Evolutionary conservation across 2,113 vertebrate genomes (phyloP), one percentile per base, ranked within the genome.

Genomic region (Thunnus thynnus): DNA sequence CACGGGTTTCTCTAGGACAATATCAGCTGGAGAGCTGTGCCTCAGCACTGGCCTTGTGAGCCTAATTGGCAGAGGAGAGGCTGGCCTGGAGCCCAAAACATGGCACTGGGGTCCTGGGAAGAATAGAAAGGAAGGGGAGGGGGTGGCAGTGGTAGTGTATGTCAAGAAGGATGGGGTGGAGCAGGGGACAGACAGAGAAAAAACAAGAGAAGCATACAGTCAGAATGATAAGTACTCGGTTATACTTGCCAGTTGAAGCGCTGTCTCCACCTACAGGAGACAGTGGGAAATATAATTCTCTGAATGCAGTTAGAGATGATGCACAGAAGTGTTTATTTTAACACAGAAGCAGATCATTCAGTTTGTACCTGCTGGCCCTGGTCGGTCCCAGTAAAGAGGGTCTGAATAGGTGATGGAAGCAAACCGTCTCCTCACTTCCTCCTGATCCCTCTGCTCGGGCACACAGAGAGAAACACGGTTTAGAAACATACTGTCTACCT

Each of bases 341-440:
- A 16, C 2, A 30, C 27, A 18, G 14, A 47, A 25, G 11, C 20
- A 36, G 55, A 25, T 48, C 3, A 6, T 48, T 58, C 25, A 13
- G 10, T 48, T 58, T 89, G 91, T 89, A 98, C 97, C 94, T 80
- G 27, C 84, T 60, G 86, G 83, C 72, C 63, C 82, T 75, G 92
- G 84, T 76, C 71, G 93, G 8, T 87, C 86, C 95, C 95, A 96
- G 72, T 94, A 67, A 36, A 91, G 93, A 16, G 85, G 91, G 78
- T 98, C 97, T 7, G 95, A 92, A 69, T 98, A 99, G 3, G 91
- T 85, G 22, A 99, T 95, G 61, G 91, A 96, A 36, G 91, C 93
- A 55, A 97, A 96, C 17, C 97, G 95, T 70, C 95, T 96, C 61
- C 97, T 96, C 82, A 99, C 95, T 16, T 84, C 94, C 50, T 99